Conservation (phyloP, 2,797 vertebrate species). For the Anguilla pacifica region DNA sequence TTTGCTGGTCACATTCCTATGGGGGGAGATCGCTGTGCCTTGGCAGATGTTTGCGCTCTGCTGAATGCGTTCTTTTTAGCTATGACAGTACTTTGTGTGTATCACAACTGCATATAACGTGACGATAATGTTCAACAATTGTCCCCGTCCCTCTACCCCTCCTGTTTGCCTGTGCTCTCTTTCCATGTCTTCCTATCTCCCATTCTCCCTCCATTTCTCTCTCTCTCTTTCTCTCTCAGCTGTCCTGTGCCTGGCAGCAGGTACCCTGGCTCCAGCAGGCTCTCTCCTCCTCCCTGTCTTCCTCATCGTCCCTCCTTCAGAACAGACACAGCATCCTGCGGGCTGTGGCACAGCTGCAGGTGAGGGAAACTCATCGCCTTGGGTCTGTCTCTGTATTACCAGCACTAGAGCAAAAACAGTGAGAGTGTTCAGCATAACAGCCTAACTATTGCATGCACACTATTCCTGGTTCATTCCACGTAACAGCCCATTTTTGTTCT, state of each 20-base stretch:
- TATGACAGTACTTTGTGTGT: neutral
- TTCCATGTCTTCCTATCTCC: neutral
- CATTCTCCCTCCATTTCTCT: neutral
- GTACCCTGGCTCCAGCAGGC: constrained; percentile 75
- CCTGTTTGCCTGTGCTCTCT: neutral
- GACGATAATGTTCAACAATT: neutral
- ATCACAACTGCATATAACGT: neutral
- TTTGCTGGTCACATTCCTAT: neutral
- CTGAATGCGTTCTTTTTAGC: neutral
- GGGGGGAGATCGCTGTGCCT: neutral
- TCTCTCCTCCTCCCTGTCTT: constrained; percentile 70
- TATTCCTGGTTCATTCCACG: neutral
- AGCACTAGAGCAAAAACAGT: neutral
- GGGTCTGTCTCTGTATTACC: neutral
- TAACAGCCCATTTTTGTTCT: neutral
- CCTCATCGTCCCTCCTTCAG: constrained; percentile 76
- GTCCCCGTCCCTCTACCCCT: neutral
- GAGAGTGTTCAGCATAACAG: neutral
- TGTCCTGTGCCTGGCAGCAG: constrained; percentile 77
- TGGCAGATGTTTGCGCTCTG: neutral
- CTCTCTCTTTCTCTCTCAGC: constrained; percentile 47
- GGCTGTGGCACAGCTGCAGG: constrained; percentile 78
- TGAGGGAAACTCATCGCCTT: constrained; percentile 45
- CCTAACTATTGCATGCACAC: neutral
- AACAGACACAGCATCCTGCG: constrained; percentile 76